Conservation (phyloP, 2,797 vertebrate genomes). For the Pseudochirops cupreus region DNA sequence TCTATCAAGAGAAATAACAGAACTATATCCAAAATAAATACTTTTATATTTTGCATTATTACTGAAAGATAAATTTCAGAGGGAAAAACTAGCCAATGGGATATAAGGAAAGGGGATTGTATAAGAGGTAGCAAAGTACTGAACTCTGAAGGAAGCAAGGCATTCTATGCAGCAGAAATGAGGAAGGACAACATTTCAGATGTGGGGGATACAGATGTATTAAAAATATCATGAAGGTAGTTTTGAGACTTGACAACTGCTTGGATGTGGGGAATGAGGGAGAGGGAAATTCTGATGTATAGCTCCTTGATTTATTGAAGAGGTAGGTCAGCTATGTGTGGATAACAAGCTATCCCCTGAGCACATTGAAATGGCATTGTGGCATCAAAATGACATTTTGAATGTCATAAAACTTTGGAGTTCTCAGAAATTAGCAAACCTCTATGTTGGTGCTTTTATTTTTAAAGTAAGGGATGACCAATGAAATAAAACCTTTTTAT, state of each 20-base stretch:
- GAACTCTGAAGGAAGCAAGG: neutral
- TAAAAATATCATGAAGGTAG: neutral
- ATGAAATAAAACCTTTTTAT: neutral
- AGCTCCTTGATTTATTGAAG: neutral
- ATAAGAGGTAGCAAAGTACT: neutral
- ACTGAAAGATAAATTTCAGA: neutral
- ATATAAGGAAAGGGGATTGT: neutral
- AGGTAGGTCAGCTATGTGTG: slow-evolving; percentile 2
- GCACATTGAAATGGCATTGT: neutral
- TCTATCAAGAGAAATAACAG: too few relatives aligned
- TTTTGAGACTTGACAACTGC: neutral
- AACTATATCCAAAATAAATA: neutral
- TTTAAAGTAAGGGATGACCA: neutral
- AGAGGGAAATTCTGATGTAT: neutral
- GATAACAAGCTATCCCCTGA: neutral
- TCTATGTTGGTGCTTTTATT: neutral
- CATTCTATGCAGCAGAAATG: neutral
- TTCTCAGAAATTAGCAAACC: neutral
- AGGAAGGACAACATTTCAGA: neutral
- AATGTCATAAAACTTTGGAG: neutral
- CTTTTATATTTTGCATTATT: neutral
- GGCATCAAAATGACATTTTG: neutral
- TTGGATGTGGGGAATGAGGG: neutral
- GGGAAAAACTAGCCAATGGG: neutral
- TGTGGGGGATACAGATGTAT: neutral